Evolutionary conservation across 2,888 invertebrate species (phyloP), one percentile per base, ranked within the genome.

Genomic region (Xylocampa areola): DNA sequence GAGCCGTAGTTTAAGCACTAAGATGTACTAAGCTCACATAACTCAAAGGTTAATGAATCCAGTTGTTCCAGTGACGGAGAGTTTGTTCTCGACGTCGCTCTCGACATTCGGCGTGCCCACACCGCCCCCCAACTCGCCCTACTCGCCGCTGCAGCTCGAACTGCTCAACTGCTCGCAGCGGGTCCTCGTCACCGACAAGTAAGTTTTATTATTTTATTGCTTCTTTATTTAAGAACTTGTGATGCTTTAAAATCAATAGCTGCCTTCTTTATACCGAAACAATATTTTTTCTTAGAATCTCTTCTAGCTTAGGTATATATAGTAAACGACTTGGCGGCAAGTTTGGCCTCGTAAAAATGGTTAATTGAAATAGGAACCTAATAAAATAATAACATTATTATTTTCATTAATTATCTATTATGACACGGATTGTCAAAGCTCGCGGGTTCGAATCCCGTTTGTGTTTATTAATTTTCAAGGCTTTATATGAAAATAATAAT

Each of bases 111-210:
- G 96, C 36, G 96, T 96, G 82, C 96, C 96, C 64, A 96, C 96
- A 44, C 96, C 96, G 58, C 96, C 96, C 49, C 96, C 96, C 16
- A 95, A 96, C 88, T 96, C 96, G 37, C 96, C 96, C 1, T 95
- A 95, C 73, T 95, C 96, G 36, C 95, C 96, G 66, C 92, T 96
- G 73, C 96, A 96, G 86, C 89, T 96, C 68, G 96, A 96, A 79
- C 90, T 96, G 65, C 92, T 96, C 74, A 95, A 94, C 85, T 94
- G 94, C 81, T 89, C 94, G 60, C 91, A 92, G 76, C 84, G 91
- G 48, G 82, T 94, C 27, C 93, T 95, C 77, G 90, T 94, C 73
- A 77, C 87, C 45, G 91, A 92, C 64, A 92, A 91, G 92, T 92
- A 62, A 87, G 92, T 85, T 45, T 32, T 41, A 48, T 50, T 32